Base-by-base conservation (phyloP, 2,888 invertebrate species). In the Keiferia lycopersicella region DNA sequence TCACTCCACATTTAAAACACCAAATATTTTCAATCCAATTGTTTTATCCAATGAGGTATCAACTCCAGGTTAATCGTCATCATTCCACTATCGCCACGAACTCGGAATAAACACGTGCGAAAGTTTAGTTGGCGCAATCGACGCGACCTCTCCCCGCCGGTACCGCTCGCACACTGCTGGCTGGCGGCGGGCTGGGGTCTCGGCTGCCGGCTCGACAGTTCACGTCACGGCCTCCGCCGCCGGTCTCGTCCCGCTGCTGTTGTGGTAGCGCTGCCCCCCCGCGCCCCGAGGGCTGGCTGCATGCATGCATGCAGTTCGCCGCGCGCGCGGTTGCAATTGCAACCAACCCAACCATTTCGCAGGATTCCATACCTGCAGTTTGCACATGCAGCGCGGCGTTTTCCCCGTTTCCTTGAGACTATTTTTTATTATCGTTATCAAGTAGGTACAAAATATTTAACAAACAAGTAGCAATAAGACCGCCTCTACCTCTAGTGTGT, bases 101-200 rank as follows among this genome's bases (percentile, higher is more conserved):
- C 71, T 67, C 68, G 39, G 68, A 68, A 61, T 68, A 16, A 76
- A 69, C 88, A 88, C 88, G 88, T 87, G 88, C 66, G 64, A 58
- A 26, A 18, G 45, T 56, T 63, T 57, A 67, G 62, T 66, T 38
- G 1, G 1, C 53, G 20, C 60, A 45, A 11, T 34, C 39, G 60
- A 68, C 77, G 76, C 84, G 65, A 71, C 75, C 84, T 83, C 73
- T 68, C 79, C 0, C 78, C 30, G 63, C 73, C 78, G 71, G 69
- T 68, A 78, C 68, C 69, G 65, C 66, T 59, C 66, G 66, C 68
- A 65, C 65, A 78, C 79, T 78, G 73, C 20, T 20, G 34, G 10
- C 34, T 34, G 34, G 6, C 26, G 26, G 26, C 26, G 53, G 57
- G 26, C 26, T 30, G 30, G n/a, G 11, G 16, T 16, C 39, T 11